Base-by-base conservation (phyloP, 2,113 vertebrate species). In the Rhinogobius similis region DNA sequence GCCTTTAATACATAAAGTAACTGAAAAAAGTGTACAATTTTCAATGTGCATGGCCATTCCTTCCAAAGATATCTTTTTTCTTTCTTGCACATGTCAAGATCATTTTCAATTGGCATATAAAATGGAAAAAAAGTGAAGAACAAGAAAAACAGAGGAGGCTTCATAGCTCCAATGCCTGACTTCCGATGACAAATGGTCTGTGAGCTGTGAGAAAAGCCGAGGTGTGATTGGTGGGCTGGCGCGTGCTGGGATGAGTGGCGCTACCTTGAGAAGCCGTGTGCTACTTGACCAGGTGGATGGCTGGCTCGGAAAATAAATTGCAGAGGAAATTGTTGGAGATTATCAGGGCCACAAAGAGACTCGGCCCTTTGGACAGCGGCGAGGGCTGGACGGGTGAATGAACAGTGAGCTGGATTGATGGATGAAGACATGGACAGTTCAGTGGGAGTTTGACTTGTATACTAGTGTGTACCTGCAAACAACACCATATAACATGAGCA, bases 261-360 rank as follows among this genome's bases (percentile, higher is more conserved):
- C 86, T 76, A 90, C 89, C 90, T 90, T 91, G 90, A 91, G 85
- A 83, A 83, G 82, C 70, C 73, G 76, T 83, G 81, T 77, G 79
- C 82, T 82, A 82, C 87, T 89, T 84, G 82, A 86, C 86, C 88
- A 90, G 87, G 86, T 91, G 80, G 90, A 83, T 89, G 90, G 85
- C 84, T 89, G 82, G 85, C 87, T 73, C 70, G 77, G 81, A 91
- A 55, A 90, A 92, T 90, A 90, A 90, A 92, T 91, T 89, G 90
- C 84, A 77, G 86, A 70, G 90, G 88, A 92, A 89, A 92, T 92
- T 87, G 90, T 73, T 78, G 71, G 66, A 90, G 90, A 92, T 89
- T 87, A 92, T 84, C 90, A 87, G 84, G 90, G 89, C 79, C 90
- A 90, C 87, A 83, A 84, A 84, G 78, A 89, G 82, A 87, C 87